Evolutionary conservation across 1,140 invertebrate species (phyloP), one percentile per base, ranked within the genome.

Genomic region (Helicoverpa armigera): DNA sequence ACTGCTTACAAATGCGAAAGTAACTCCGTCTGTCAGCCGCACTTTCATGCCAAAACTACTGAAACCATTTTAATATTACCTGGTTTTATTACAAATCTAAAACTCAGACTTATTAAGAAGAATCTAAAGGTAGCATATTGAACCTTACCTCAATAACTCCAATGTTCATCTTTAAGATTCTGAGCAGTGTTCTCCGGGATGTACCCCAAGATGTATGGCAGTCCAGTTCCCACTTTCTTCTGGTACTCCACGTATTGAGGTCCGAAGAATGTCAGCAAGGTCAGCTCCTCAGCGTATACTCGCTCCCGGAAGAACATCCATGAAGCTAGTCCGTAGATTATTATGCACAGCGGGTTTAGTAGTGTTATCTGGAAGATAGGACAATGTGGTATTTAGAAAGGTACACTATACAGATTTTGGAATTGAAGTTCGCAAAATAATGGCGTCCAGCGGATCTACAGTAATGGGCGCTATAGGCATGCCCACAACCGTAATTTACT

Each of bases 271-370:
- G 97, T 97, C 0, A 99, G 91, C 56, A 99, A 94, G n/a, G 97
- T 98, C 43, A 97, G 96, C 95, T 99, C 99, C 95, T 99, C 99
- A 65, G 98, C 96, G 77, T 96, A 96, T 53, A 99, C 97, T 67
- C 99, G 96, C 81, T 98, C 97, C 31, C 97, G 96, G 92, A 99
- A 99, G 94, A 99, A 99, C 48, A 95, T 96, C 98, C 98, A 99
- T 7, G 98, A 98, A 1, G 97, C 97, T 5, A 97, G 80, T 1
- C 97, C 95, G 91, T 99, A 99, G 5, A 96, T 96, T 7, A 99
- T 80, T 1, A 97, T 88, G 92, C 99, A 99, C 18, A 99, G 63
- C 0, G 99, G 99, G 95, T 99, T 99, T 70, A 98, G 95, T 0
- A 99, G 95, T 72, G 99, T 96, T 14, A 99, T 88, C 97, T 98